A percentile compares a stretch with the other conserved stretches of the same genome.
Conservation (phyloP, 2,113 vertebrate genomes). For the Pampusana beccarii region DNA sequence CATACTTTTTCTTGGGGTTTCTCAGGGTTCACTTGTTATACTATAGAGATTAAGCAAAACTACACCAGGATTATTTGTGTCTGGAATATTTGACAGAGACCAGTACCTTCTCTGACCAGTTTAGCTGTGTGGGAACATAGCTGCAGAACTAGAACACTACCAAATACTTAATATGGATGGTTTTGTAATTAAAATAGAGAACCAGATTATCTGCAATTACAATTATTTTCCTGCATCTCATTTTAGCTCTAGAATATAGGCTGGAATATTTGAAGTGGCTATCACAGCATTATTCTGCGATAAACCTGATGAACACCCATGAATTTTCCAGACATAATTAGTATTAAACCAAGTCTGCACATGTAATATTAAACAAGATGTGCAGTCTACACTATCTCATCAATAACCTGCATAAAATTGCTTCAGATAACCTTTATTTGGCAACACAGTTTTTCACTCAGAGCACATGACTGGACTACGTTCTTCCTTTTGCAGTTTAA, state of each 20-base stretch:
- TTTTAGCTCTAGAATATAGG: not conserved
- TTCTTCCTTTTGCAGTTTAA: not conserved
- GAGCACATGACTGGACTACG: not conserved
- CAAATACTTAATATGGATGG: not conserved
- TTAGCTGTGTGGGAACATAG: not conserved
- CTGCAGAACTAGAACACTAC: not conserved
- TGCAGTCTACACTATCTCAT: not conserved
- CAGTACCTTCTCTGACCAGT: not conserved
- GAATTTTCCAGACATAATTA: not conserved
- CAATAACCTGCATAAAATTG: not conserved
- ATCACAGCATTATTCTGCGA: not conserved
- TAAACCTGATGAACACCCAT: not conserved
- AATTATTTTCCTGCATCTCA: not conserved
- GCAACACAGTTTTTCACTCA: not conserved
- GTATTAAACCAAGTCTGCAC: not conserved
- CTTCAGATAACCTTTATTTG: not conserved
- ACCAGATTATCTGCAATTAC: too few relatives aligned
- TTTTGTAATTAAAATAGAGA: not conserved
- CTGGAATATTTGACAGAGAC: not conserved
- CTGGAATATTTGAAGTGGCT: not conserved
- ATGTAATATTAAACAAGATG: not conserved
- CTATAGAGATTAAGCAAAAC: not conserved
- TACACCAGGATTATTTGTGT: not conserved
- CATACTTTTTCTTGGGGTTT: not conserved
- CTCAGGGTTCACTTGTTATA: not conserved